Percentiles rank a stretch among this genome's conserved stretches.
These are phyloP conservation scores for Onychostruthus taczanowskii DNA, from an alignment of 2,113 vertebrate genomes.

Conservation along the genomic window DNA sequence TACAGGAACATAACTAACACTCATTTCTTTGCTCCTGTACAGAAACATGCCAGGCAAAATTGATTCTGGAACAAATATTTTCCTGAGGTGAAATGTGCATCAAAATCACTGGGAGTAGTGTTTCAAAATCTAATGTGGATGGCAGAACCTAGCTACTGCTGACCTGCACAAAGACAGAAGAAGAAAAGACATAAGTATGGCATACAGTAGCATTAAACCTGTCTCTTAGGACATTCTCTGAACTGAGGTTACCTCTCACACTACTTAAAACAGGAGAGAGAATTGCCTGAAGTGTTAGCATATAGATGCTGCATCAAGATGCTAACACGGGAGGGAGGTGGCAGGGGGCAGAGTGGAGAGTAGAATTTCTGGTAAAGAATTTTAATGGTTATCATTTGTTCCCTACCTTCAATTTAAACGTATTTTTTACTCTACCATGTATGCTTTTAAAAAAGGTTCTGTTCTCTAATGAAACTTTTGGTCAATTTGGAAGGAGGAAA, in stretches of 20 bases:
- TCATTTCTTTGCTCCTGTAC: neutral
- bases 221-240: neutral
- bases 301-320: neutral
- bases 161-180: neutral
- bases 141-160: neutral
- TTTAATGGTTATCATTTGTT: neutral
- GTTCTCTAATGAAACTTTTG: constrained; percentile 1
- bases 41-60: neutral
- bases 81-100: neutral
- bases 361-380: neutral
- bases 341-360: neutral
- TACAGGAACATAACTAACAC: neutral
- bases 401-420: neutral
- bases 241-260: neutral
- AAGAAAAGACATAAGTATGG: neutral
- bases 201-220: neutral
- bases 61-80: neutral
- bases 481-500: neutral
- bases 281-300: neutral
- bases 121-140: neutral
- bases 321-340: neutral
- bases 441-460: neutral
- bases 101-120: rapidly evolving
- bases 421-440: neutral
- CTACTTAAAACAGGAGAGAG: neutral